Evolutionary conservation across 2,888 invertebrate genomes (phyloP), one percentile per base, ranked within the genome.

Genomic region (Yponomeuta malinellus): DNA sequence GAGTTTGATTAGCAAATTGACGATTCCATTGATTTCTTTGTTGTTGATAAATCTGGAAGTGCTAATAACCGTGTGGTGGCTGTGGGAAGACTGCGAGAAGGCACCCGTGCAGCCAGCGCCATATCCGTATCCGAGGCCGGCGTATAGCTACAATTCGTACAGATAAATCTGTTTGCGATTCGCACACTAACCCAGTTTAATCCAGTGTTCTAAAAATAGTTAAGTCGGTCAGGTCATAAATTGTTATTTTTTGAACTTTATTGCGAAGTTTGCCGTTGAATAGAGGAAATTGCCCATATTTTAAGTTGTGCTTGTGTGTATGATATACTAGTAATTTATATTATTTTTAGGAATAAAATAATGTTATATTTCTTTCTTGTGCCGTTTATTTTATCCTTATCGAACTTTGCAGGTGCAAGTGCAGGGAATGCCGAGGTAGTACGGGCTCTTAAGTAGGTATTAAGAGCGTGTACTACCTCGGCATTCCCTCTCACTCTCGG

Each of bases 31-130:
- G 68, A 80, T 92, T 75, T 78, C 86, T 10, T 75, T 92, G 72
- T 67, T 92, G 31, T 79, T 90, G 72, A 88, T 92, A 15, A 92
- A 92, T 76, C 72, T 90, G 59, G 90, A 92, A 73, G 84, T 92
- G 48, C 76, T 92, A 74, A 77, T 90, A 12, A 85, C 85, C 9
- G 77, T 90, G 1, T 93, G 93, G 93, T 93, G 92, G 92, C 72
- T 93, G 63, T 93, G 93, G 93, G 92, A 92, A 68, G 92, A 92
- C 65, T 89, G 91, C 74, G 83, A 85, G 1, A 76, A 78, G 52
- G 73, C 75, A 37, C n/a, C 69, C 59, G 70, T 71, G 5, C 71
- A 71, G 29, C 76, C 71, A 37, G 59, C 77, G 2, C 72, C 74
- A 1, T 75, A 77, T 68, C 73, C 79, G 12, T 77, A 82, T 70